Evolutionary conservation across 2,797 vertebrate genomes (phyloP), one percentile per base, ranked within the genome.

Genomic region (Pantherophis alleghaniensis): DNA sequence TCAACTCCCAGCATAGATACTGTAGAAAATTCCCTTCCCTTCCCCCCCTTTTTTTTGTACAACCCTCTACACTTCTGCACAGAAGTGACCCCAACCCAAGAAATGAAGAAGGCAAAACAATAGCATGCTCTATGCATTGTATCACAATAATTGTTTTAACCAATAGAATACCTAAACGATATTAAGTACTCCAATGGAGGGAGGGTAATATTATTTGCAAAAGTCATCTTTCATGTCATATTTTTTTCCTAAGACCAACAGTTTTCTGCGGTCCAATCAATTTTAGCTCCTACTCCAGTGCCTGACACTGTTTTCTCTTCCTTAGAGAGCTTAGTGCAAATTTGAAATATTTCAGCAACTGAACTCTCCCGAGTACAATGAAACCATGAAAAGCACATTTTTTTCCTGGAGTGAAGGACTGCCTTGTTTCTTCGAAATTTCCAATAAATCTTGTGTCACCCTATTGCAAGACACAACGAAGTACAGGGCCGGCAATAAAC

Each of bases 401-500:
- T 32, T 60, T 32, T 60, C 26, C 90, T 94, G 92, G 60, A 91
- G 60, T 94, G 94, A 96, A 96, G 92, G 59, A 89, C 69, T 94
- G 91, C 90, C 66, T 79, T 96, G 94, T 95, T 94, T 74, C 66
- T 86, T 93, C 88, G n/a, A 95, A 94, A 94, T 69, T 66, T 95
- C 88, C 89, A 14, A 59, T 66, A 94, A 94, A 95, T 89, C 87
- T 94, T 93, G 26, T 88, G 91, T 92, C 93, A 95, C 95, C 83
- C 91, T 32, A 89, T 92, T 93, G 96, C 92, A 88, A 91, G 1
- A 4, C 95, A 94, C 95, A 96, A 92, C 92, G 92, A 93, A 89
- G 91, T 89, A 90, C 93, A 95, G 91, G 88, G 55, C 88, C 93
- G 47, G 91, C 96, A 94, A 92, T 59, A 57, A 95, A 97, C 96